Conservation (phyloP, 2,113 vertebrate species). For the Nematolebias whitei region DNA sequence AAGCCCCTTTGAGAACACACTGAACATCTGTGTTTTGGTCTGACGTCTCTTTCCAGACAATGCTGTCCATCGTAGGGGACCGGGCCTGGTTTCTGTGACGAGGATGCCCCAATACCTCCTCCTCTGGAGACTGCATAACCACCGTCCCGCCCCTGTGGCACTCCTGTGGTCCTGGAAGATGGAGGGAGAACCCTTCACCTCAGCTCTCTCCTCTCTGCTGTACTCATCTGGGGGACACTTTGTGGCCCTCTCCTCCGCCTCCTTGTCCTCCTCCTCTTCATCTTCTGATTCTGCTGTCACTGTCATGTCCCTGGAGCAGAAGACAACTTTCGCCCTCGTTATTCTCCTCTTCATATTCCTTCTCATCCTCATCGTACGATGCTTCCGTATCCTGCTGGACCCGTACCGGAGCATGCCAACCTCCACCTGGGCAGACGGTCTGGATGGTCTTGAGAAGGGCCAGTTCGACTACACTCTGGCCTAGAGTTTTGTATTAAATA, state of each 20-base stretch:
- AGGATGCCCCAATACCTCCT: constrained; percentile 70
- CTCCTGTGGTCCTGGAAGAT: constrained; percentile 72
- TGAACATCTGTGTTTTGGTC: background rate
- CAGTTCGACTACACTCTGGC: constrained; percentile 80
- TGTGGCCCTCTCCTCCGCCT: constrained; percentile 72
- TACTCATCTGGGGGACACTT: constrained; percentile 48
- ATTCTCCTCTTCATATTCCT: constrained; percentile 86
- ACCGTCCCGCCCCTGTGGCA: constrained; percentile 39
- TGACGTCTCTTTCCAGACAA: constrained; percentile 45
- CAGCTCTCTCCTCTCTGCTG: constrained; percentile 64
- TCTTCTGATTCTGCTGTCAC: constrained; percentile 62
- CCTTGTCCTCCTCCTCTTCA: constrained; percentile 51
- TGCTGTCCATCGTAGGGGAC: constrained; percentile 52
- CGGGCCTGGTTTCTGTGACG: constrained; percentile 43
- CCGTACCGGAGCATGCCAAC: constrained; percentile 86
- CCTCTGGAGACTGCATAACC: constrained; percentile 52
- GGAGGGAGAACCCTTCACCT: constrained; percentile 80
- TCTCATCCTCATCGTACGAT: constrained; percentile 84
- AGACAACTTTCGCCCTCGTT: constrained; percentile 86
- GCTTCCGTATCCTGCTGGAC: constrained; percentile 86
- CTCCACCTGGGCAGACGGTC: constrained; percentile 85
- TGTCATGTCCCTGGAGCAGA: constrained; percentile 85
- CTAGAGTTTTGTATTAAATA: constrained; percentile 26
- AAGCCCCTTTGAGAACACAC: background rate
- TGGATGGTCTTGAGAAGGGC: constrained; percentile 86